Base-by-base conservation (phyloP, 2,113 vertebrate species). In the Zootoca vivipara region DNA sequence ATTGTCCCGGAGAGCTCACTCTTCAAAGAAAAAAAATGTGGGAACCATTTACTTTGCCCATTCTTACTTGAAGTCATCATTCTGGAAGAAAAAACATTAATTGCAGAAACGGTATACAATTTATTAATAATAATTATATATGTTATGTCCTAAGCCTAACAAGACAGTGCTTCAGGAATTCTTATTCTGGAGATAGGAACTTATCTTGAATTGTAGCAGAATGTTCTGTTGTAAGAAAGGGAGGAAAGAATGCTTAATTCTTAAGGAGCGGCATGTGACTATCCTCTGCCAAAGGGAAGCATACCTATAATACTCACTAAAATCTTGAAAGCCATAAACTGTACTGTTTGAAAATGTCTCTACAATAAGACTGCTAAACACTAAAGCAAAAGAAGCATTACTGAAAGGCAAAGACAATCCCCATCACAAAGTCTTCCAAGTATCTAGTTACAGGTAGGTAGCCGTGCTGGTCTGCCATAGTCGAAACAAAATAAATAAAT, bases 151-250 rank as follows among this genome's bases (percentile, higher is more conserved):
- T 65, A 83, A 28, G 40, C n/a, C 16, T 69, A 30, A 28, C 24
- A n/a, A 77, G 40, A 52, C 1, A 83, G 40, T 30, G 12, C 74
- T 86, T 67, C 64, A 67, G 80, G 38, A 88, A 65, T 77, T 58
- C 85, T 33, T 80, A 8, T 2, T 30, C 33, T 80, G 46, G 74
- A 52, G 69, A 72, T 10, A 77, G 89, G 42, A 33, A 40, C 79
- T 93, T 82, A 90, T 82, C 83, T 78, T 80, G 64, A 91, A 62
- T 84, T 62, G 69, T 20, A 89, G 83, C 87, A 72, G 35, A 30
- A 24, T 38, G 4, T 56, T 84, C 33, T 58, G 40, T 7, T 7
- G 0, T 12, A 64, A 70, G 84, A 80, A 85, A 85, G 82, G 62
- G 28, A 87, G 58, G 72, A 85, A 80, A 72, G 77, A 84, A 77